Base-by-base conservation (phyloP, 2,888 invertebrate genomes). In the Lasioglossum marginatum region DNA sequence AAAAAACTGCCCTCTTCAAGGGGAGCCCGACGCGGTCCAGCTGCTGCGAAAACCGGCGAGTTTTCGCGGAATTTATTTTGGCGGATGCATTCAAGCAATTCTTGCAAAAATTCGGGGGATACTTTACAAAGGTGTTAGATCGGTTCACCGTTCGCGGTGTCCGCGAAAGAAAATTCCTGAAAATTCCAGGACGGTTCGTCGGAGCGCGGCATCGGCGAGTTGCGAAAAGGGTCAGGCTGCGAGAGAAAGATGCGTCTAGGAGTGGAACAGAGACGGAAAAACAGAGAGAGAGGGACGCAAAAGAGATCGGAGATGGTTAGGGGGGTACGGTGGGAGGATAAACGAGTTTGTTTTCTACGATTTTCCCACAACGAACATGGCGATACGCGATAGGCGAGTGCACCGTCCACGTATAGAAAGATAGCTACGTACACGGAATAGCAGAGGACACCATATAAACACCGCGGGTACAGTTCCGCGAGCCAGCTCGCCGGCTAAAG, bases 331-430 rank as follows among this genome's bases (percentile, higher is more conserved):
- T 82, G 87, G 87, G 88, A 82, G 81, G 79, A 82, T 63, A 89
- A 90, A 89, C 94, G 93, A 94, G 94, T 94, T 94, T 94, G 94
- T 94, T 94, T 94, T 94, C 94, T 94, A 94, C 93, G 86, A 93
- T 94, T 94, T 94, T 94, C 94, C 93, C 94, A 93, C 93, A 94
- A 92, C 91, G 90, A 93, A 92, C 92, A 94, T 92, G 94, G 93
- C 92, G 91, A 93, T 92, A 90, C 89, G 85, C 86, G 93, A 93
- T 92, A 92, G 92, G 91, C 31, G 91, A 77, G 68, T 77, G 68
- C 92, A 87, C 84, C 78, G 89, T 79, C 84, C 83, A 79, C 72
- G 93, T 91, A 91, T 88, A 90, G 93, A 92, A 91, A 92, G 92
- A 92, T 92, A 91, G 87, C 78, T 90, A 90, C 90, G 88, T 91